Evolutionary conservation across 2,113 vertebrate genomes (phyloP), one percentile per base, ranked within the genome.

Genomic region (Calonectris borealis): DNA sequence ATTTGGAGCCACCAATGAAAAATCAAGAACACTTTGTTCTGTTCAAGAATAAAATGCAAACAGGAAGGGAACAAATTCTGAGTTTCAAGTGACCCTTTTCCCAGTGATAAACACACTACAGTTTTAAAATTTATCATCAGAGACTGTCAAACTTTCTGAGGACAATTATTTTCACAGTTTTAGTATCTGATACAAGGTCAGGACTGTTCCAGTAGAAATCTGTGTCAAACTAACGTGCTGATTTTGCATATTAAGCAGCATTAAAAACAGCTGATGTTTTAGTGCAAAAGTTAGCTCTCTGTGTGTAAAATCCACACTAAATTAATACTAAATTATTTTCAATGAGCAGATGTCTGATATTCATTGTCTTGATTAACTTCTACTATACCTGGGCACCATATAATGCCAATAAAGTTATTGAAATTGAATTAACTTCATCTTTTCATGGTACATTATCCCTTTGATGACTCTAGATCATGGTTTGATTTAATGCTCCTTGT

Each of bases 241-340:
- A 84, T 75, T 83, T 90, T 93, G 69, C 68, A 34, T 88, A 71
- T 46, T 27, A 88, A 80, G 25, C 51, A 88, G 51, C 64, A 88
- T 88, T 68, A 78, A 73, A 94, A 96, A 18, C 68, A 90, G 49
- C n/a, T 88, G 76, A 81, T 84, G 36, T 52, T 96, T 88, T 48
- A 88, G n/a, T 14, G n/a, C 44, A 72, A 42, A 70, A 86, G 58
- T 88, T 77, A 29, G 38, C 5, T 75, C 32, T 65, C 68, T 57
- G 22, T 46, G 7, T 68, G 24, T 73, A 81, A 93, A 93, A 95
- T 38, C n/a, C 48, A 81, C 57, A 46, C 8, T 83, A 52, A 65
- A 80, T 77, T 80, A 80, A 71, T 32, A 38, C 49, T 64, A 46
- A 88, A 55, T 77, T 83, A 83, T 81, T 84, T 83, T 81, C n/a